Conservation (phyloP, 2,113 vertebrate genomes). For the Alethe castanea region DNA sequence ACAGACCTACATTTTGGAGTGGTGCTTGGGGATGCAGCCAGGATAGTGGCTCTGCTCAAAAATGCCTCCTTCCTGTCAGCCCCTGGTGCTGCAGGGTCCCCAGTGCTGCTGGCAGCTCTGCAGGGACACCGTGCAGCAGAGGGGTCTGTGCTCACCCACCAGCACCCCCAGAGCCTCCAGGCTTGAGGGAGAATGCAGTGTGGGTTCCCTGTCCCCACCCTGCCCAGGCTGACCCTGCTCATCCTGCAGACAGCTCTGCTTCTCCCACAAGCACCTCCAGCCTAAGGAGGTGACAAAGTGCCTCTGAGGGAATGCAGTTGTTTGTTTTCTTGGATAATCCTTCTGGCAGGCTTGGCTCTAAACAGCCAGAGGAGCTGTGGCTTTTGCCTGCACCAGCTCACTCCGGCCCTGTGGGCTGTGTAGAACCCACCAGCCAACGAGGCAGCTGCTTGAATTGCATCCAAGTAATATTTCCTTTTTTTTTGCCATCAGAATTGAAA, state of each 20-base stretch:
- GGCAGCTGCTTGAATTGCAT: background rate
- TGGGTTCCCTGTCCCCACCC: accelerated
- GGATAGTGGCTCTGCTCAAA: background rate
- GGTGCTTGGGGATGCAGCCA: background rate
- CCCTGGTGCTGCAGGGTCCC: background rate
- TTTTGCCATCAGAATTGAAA: background rate
- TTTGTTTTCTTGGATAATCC: background rate
- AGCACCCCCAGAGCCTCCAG: accelerated
- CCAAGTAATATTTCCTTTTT: background rate
- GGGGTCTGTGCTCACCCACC: accelerated
- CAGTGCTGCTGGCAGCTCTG: background rate
- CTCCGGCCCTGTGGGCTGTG: background rate
- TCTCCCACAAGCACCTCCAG: background rate
- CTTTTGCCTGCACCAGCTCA: background rate
- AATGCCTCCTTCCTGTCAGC: accelerated
- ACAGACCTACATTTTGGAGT: accelerated
- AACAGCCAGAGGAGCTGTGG: background rate
- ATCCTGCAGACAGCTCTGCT: background rate
- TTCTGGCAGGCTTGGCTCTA: background rate
- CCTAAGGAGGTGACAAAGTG: background rate
- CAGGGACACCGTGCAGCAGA: accelerated
- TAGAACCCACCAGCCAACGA: background rate
- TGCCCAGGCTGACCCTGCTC: background rate
- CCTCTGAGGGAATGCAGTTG: background rate
- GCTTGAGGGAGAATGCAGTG: background rate